Evolutionary conservation across 2,797 vertebrate genomes (phyloP).

Genomic region (Scyliorhinus canicula): DNA sequence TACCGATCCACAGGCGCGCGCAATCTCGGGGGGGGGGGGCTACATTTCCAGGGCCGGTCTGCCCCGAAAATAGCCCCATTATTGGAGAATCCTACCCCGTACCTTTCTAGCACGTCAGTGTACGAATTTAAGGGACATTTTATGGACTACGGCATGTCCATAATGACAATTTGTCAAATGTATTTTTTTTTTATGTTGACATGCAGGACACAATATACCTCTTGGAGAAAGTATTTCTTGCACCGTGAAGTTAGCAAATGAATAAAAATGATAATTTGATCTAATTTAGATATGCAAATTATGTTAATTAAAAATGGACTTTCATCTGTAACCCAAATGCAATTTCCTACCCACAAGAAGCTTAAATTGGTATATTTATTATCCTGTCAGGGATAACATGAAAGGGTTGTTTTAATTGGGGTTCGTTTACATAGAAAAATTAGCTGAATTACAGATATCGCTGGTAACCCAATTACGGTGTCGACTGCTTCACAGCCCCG

Average conservation of each 20-base stretch:
- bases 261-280: constrained; percentile 1
- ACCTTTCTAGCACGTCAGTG: too few species aligned
- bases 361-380: background rate
- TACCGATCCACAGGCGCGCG: too few species aligned
- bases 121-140: background rate
- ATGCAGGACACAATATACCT: background rate
- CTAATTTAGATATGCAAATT: constrained; percentile 34
- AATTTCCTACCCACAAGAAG: background rate
- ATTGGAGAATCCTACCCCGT: too few species aligned
- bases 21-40: too few species aligned
- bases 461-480: background rate
- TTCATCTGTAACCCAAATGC: constrained; percentile 17
- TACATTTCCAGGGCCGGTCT: too few species aligned
- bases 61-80: too few species aligned
- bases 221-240: background rate
- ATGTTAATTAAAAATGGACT: constrained; percentile 16
- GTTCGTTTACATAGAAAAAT: background rate
- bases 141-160: background rate
- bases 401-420: background rate
- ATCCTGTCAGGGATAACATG: constrained; percentile 25
- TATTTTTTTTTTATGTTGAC: background rate
- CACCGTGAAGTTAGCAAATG: background rate
- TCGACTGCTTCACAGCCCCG: too few species aligned
- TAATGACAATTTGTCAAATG: background rate
- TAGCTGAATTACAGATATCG: background rate